phyloP scores from a whole-genome alignment of 2,113 vertebrate genomes.

The Athene noctua region DNA sequence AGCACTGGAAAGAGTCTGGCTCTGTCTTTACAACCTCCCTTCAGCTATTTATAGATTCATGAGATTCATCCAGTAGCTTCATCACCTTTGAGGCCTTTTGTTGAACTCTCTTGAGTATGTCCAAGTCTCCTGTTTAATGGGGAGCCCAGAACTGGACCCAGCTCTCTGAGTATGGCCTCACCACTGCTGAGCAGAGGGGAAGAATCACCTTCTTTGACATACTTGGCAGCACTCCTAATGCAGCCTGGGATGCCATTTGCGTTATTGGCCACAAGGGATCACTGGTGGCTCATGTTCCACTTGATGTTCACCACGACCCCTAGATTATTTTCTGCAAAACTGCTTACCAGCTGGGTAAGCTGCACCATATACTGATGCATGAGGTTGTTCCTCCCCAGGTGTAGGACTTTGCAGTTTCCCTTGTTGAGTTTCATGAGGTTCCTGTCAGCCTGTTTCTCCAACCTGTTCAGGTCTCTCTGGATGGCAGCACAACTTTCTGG shows the following conservation, averaged over 20 bases:
- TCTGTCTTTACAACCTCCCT: not conserved
- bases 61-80: not conserved
- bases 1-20: not conserved
- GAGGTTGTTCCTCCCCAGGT: not conserved
- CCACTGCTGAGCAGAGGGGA: not conserved
- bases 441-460: not conserved
- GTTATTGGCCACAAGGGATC: not conserved
- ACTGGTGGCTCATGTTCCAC: not conserved
- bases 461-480: not conserved
- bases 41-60: not conserved
- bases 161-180: not conserved
- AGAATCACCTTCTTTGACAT: not conserved
- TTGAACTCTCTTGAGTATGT: not conserved
- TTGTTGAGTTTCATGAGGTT: not conserved
- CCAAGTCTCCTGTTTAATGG: not conserved
- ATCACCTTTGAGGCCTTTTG: not conserved
- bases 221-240: not conserved
- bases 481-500: not conserved
- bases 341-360: not conserved
- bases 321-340: not conserved
- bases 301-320: not conserved
- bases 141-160: not conserved
- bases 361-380: not conserved
- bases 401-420: not conserved
- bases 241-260: fast-evolving